These are phyloP conservation scores for Bicyclus anynana DNA, from an alignment of 1,140 invertebrate genomes.

Conservation along the genomic window DNA sequence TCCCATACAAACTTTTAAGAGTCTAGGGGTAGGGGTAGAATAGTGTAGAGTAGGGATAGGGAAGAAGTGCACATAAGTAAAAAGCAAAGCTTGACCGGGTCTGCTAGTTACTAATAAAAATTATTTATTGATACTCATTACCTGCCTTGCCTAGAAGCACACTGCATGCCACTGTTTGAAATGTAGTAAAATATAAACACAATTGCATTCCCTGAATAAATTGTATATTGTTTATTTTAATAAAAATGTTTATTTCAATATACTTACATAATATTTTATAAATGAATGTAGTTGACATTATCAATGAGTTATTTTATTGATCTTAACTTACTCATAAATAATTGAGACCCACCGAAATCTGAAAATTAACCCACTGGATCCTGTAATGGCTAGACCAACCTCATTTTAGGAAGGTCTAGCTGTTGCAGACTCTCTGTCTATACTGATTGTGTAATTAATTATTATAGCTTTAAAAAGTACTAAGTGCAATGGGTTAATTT, in stretches of 20 bases:
- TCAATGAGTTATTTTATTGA: background rate
- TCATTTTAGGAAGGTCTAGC: too few species aligned
- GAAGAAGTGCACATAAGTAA: too few species aligned
- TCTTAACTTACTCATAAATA: too few species aligned
- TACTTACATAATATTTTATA: background rate
- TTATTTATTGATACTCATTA: background rate
- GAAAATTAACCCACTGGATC: constrained; percentile 3
- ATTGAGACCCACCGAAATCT: constrained; percentile 13
- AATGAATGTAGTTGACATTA: background rate
- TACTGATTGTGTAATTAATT: constrained; percentile 5
- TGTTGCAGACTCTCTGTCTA: too few species aligned
- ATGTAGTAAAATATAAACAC: background rate
- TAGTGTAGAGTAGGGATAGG: too few species aligned
- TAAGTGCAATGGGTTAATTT: constrained; percentile 14
- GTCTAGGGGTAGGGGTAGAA: too few species aligned
- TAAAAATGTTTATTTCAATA: background rate
- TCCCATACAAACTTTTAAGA: too few species aligned
- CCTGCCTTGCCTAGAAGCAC: background rate
- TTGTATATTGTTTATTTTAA: background rate
- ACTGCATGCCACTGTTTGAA: background rate
- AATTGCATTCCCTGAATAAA: background rate
- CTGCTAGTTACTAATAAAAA: too few species aligned
- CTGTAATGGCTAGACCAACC: too few species aligned
- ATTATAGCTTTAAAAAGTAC: constrained; percentile 19
- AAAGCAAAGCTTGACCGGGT: too few species aligned